phyloP scores from a whole-genome alignment of 2,113 vertebrate species.

The Rhombomys opimus region DNA sequence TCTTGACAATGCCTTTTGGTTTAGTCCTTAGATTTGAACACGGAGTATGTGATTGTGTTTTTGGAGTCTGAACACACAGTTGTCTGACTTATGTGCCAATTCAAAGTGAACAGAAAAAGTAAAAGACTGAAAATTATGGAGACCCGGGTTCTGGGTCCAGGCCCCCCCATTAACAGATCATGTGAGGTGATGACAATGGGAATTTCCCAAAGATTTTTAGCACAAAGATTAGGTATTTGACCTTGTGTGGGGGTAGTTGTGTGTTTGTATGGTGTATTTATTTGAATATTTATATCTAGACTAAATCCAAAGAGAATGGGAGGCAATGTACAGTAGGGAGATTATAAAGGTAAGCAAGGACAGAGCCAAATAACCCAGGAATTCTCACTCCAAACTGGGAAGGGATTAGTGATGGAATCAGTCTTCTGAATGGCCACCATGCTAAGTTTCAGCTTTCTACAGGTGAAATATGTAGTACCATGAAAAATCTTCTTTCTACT shows the following conservation, averaged over 20 bases:
- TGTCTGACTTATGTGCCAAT: not conserved
- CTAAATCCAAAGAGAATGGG: not conserved
- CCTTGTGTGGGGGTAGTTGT: not conserved
- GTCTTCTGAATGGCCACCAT: not conserved
- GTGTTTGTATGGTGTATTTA: not conserved
- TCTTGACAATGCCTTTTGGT: slow-evolving; percentile 31
- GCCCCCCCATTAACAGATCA: not conserved
- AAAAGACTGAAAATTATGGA: not conserved
- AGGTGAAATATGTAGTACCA: not conserved
- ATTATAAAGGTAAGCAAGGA: slow-evolving; percentile 11
- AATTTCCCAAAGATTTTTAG: not conserved
- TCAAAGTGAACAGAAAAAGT: not conserved
- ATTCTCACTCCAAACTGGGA: slow-evolving; percentile 10
- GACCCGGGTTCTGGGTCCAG: not conserved
- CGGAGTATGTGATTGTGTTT: not conserved
- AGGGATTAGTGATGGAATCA: not conserved
- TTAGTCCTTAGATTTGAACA: slow-evolving; percentile 10
- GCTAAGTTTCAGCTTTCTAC: not conserved
- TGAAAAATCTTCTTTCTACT: not conserved
- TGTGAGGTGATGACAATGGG: not conserved
- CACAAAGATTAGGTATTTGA: not conserved
- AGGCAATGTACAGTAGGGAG: not conserved
- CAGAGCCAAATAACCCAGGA: not conserved
- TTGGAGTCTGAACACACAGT: not conserved
- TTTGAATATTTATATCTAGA: not conserved